Evolutionary conservation across 1,140 invertebrate species (phyloP), one percentile per base, ranked within the genome.

Genomic region (Drosophila carrolli): DNA sequence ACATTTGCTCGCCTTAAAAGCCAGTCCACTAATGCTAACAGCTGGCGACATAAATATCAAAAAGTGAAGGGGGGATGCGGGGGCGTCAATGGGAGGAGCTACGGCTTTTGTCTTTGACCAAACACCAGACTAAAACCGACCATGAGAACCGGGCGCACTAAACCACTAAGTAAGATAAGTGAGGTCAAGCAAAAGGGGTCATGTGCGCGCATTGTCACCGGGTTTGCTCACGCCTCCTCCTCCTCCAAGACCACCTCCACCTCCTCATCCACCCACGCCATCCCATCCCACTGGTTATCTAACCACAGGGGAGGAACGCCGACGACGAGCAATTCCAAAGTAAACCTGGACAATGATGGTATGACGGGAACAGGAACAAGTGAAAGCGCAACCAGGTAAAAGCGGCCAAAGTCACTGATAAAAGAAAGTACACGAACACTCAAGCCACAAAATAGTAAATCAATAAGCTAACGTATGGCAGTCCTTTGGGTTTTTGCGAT

Each of bases 121-220:
- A 56, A 40, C 37, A 40, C 66, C 66, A 47, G 41, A 63, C 38
- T 38, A 29, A 32, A 43, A 40, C 44, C 50, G 65, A 56, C 72
- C 67, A 62, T 57, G 51, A 47, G 47, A 35, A 40, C 48, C 53
- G 62, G 56, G 75, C 61, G 68, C 75, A 84, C 63, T 86, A 88
- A 89, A 88, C 84, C 84, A 88, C 84, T 88, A 88, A 88, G 84
- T 88, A 88, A 88, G 84, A 88, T 88, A 88, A 88, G 84, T 88
- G 84, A 88, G 84, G 84, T 89, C 84, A 88, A 88, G 80, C 84
- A 89, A 88, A 88, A 89, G 84, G 84, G 84, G 84, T 88, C 84
- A 88, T 88, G 84, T 86, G 83, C 83, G 83, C 83, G 83, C 84
- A 89, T 83, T 88, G 82, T 86, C 78, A 75, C 83, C 56, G 44